These are phyloP conservation scores for Loriculus beryllinus DNA, from an alignment of 2,797 vertebrate genomes.

Conservation along the genomic window DNA sequence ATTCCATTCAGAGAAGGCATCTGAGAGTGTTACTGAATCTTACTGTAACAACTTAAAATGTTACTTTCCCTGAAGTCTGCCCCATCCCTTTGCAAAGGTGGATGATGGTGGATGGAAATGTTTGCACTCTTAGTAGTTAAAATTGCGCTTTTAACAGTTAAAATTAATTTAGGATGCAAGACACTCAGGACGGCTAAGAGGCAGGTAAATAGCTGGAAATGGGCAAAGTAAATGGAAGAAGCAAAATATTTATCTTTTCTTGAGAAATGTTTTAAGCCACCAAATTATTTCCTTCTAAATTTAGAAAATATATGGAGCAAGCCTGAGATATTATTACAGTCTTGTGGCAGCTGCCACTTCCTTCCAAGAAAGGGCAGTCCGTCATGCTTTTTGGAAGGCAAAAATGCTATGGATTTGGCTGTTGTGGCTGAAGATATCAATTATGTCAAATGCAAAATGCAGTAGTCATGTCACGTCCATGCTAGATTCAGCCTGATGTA, in stretches of 20 bases:
- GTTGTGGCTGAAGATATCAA: neutral
- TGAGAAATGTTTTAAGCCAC: neutral
- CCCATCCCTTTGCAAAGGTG: neutral
- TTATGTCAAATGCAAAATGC: conserved; percentile 7
- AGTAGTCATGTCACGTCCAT: conserved; percentile 5
- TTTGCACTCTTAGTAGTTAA: neutral
- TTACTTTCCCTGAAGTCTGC: neutral
- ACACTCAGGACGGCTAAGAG: neutral
- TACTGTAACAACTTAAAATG: neutral
- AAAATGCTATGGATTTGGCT: neutral
- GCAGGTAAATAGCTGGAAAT: neutral
- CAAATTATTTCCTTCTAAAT: neutral
- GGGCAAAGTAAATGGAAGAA: neutral
- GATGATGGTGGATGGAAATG: neutral
- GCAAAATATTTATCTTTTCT: neutral
- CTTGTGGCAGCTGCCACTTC: neutral
- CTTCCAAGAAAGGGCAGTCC: neutral
- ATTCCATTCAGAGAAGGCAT: neutral
- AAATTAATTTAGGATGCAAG: neutral
- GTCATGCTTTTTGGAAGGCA: conserved; percentile 7
- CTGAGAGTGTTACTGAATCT: neutral
- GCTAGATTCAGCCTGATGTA: neutral
- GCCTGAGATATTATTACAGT: neutral
- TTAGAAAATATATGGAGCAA: neutral
- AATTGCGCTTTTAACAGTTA: neutral